Base-by-base conservation (phyloP, 2,888 invertebrate species). In the Himalopsyche anomala region DNA sequence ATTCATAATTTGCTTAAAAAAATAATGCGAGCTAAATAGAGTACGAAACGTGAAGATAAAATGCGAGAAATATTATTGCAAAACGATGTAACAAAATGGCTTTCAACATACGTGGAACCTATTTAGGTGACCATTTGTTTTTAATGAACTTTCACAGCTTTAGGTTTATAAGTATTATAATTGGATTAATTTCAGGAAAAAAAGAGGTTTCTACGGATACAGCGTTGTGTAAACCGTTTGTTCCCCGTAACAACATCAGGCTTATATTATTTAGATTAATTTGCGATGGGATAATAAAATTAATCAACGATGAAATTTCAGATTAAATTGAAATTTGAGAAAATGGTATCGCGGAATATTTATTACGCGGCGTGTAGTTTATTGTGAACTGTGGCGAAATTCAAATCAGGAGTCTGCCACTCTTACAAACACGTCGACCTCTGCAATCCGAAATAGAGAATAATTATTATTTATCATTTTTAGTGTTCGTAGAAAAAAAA, bases 371-470 rank as follows among this genome's bases (percentile, higher is more conserved):
- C 45, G 9, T 45, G 9, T 45, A 5, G 74, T 74, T 74, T 74
- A 15, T 38, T 28, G 56, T 15, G 74, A 36, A 36, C 12, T 74
- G 74, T 74, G 36, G 15, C 36, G 38, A 74, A 74, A 74, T 36
- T 74, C 74, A 36, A 12, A 38, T 74, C 74, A 4, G 36, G 38
- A 62, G 62, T 36, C 36, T 36, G 74, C 15, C 36, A 36, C 12
- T 74, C 5, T 74, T 74, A 36, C 28, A 38, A 28, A 74, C 74
- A 74, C 74, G 74, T 38, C 74, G 74, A 74, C 74, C 74, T 74
- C 74, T 38, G 38, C 74, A 74, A 74, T 9, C 15, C 36, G 38
- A 74, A 74, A 74, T 74, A 74, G 4, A 74, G 15, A 74, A 74
- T 74, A 74, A 74, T 74, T 74, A 74, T 19, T 28, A 28, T 62